Conservation (phyloP, 2,888 invertebrate species). For the Drosophila kambysellisi region DNA sequence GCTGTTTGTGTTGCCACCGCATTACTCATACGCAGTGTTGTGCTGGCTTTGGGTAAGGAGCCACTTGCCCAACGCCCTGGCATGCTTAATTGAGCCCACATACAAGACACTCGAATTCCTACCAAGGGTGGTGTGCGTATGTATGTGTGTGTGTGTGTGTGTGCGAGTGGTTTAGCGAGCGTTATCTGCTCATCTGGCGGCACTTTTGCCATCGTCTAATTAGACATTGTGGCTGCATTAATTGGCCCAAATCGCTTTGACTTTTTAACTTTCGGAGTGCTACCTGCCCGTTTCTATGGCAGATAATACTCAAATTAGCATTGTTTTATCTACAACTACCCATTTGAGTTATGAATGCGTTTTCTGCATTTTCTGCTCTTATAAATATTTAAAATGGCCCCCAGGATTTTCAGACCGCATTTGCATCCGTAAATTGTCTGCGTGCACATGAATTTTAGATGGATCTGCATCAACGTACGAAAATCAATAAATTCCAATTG, state of each 20-base stretch:
- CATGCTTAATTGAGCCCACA: conserved; percentile 63
- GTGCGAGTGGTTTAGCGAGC: conserved; percentile 37
- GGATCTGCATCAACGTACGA: conserved; percentile 42
- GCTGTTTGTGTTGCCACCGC: conserved; percentile 32
- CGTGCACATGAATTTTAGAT: conserved; percentile 58
- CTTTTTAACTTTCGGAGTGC: conserved; percentile 67
- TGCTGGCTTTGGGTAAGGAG: conserved; percentile 47
- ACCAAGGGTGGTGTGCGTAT: neutral
- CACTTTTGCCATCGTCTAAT: conserved; percentile 73
- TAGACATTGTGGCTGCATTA: conserved; percentile 74
- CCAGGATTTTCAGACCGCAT: conserved; percentile 39
- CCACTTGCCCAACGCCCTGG: conserved; percentile 55
- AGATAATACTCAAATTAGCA: conserved; percentile 65
- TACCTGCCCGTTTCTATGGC: conserved; percentile 47
- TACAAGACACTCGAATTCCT: conserved; percentile 14
- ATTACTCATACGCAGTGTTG: conserved; percentile 72
- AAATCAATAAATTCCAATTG: conserved; percentile 78
- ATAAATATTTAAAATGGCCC: conserved; percentile 64
- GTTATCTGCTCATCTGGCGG: conserved; percentile 62
- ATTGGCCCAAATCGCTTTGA: conserved; percentile 66
- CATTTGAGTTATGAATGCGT: conserved; percentile 1
- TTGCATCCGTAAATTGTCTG: conserved; percentile 66
- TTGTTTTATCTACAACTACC: conserved; percentile 47
- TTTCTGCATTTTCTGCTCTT: neutral
- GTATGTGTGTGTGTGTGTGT: conserved; percentile 24